phyloP scores from a whole-genome alignment of 1,140 invertebrate genomes.

The Hestina assimilis region DNA sequence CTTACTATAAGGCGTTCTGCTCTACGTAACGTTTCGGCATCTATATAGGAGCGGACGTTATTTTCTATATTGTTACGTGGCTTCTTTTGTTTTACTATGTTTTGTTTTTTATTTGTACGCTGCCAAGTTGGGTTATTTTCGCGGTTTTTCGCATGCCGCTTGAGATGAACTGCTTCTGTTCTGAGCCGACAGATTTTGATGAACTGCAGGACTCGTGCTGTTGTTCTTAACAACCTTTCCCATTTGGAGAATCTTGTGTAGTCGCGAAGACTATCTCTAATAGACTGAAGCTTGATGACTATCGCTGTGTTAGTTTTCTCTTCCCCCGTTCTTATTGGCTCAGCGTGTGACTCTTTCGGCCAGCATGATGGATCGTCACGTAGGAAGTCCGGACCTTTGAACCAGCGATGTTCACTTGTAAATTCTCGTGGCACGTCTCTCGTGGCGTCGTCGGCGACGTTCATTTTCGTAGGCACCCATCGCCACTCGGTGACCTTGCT shows the following conservation, averaged over 20 bases:
- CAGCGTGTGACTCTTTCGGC: neutral
- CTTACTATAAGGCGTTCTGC: no score
- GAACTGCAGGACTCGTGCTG: neutral
- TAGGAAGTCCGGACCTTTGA: neutral
- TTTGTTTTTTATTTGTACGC: neutral
- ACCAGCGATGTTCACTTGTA: neutral
- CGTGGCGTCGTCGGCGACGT: constrained; percentile 11
- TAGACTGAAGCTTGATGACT: neutral
- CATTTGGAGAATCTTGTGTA: neutral
- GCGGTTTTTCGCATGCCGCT: neutral
- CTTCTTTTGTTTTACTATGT: neutral
- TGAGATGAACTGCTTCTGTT: neutral
- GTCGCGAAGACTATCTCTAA: neutral
- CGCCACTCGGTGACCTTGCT: constrained; percentile 41
- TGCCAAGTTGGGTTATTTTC: neutral
- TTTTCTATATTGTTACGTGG: neutral
- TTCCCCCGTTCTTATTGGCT: neutral
- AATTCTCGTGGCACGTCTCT: neutral
- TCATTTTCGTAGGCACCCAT: constrained; percentile 6
- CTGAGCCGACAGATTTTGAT: neutral
- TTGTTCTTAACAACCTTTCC: neutral
- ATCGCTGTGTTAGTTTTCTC: neutral
- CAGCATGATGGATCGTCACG: neutral
- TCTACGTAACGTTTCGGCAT: neutral
- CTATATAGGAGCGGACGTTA: neutral